Evolutionary conservation across 2,797 vertebrate species (phyloP), one percentile per base, ranked within the genome.

Genomic region (Kryptopterus vitreolus): DNA sequence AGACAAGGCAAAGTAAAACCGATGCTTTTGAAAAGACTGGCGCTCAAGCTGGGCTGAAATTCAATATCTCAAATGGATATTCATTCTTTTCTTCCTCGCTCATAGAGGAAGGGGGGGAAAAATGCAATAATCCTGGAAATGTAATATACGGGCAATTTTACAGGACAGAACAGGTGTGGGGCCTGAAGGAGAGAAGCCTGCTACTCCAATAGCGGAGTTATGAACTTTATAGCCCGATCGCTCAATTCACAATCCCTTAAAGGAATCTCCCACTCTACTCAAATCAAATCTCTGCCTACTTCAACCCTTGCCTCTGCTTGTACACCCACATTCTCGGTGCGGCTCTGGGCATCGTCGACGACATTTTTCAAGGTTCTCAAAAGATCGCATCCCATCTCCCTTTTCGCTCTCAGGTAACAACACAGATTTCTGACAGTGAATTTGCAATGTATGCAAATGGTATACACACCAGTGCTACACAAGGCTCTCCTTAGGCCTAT

Each of bases 71-170:
- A 57, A 83, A 84, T 81, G 73, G 82, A 85, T 85, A 82, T 86
- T 86, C 79, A 79, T 85, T 85, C 82, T 77, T 72, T n/a, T 78
- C 55, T 78, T 63, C 72, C 75, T 43, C 57, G 65, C 76, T 80
- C 80, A 76, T 35, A 85, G 76, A 71, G 18, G 71, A 46, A 43
- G 38, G 10, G 52, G 82, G 83, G 72, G 76, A 63, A 78, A 62
- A 78, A 77, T 76, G 72, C n/a, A n/a, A n/a, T n/a, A 80, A 78
- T 78, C 82, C 63, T 76, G 77, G 78, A 85, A 86, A 87, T 87
- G 83, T 87, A 85, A 88, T 88, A 86, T 86, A 86, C 87, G 86
- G 87, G 78, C 85, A 84, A 85, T 88, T 85, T 86, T 77, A 81
- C 80, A 82, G 83, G 78, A 89, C 82, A 81, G 81, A 77, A 84